These are phyloP conservation scores for Uloborus plumipes DNA, from an alignment of 2,888 invertebrate genomes.

Conservation along the genomic window DNA sequence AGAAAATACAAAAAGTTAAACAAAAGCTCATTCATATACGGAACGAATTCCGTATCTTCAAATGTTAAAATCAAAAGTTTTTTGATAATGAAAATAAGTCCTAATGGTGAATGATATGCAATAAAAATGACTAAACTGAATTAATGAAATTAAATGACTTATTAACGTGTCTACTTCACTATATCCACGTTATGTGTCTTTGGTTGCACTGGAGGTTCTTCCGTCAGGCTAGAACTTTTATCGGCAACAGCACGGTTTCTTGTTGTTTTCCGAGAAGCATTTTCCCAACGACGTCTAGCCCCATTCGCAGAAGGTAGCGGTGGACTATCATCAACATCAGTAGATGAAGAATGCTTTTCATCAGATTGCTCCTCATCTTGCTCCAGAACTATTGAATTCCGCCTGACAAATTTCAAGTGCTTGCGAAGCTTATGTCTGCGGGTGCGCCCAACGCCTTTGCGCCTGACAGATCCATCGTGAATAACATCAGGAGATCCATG, in stretches of 20 bases:
- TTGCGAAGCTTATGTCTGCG: background rate
- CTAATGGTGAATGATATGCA: too few species aligned
- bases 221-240: background rate
- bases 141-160: too few species aligned
- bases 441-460: background rate
- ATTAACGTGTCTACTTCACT: background rate
- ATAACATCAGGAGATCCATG: background rate
- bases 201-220: background rate
- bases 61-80: too few species aligned
- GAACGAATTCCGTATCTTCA: too few species aligned
- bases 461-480: background rate
- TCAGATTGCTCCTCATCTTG: slow-evolving; percentile 22
- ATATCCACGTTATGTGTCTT: background rate
- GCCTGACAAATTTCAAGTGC: slow-evolving; percentile 10
- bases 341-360: slow-evolving; percentile 32
- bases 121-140: too few species aligned
- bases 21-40: too few species aligned
- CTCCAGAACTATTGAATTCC: slow-evolving; percentile 19
- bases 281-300: background rate
- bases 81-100: too few species aligned
- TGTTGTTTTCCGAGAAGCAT: background rate
- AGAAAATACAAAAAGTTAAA: too few species aligned
- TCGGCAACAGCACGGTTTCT: background rate
- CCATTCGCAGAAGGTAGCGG: background rate
- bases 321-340: slow-evolving; percentile 45